phyloP scores from a whole-genome alignment of 2,888 invertebrate species.

The Melipona bicolor region DNA sequence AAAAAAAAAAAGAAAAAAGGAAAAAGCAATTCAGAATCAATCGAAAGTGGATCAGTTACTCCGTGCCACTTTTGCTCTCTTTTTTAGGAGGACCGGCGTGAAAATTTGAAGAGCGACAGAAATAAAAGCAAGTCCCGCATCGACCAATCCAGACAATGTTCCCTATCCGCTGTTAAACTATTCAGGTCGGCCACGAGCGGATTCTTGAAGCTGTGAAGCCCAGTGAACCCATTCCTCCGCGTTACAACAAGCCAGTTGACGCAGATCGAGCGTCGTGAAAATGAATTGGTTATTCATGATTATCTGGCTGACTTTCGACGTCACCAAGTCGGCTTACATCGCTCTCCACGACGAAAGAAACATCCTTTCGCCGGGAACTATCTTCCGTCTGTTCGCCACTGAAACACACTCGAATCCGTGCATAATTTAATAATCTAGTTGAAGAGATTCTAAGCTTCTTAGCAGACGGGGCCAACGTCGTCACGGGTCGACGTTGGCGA shows the following conservation, averaged over 20 bases:
- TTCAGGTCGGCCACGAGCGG: slow-evolving; percentile 28
- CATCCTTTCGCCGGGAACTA: background rate
- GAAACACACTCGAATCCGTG: slow-evolving; percentile 33
- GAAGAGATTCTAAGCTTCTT: slow-evolving; percentile 47
- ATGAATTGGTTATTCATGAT: slow-evolving; percentile 60
- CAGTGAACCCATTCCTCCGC: slow-evolving; percentile 24
- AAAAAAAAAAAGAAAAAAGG: background rate
- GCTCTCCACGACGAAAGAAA: slow-evolving; percentile 24
- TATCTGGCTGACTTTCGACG: slow-evolving; percentile 41
- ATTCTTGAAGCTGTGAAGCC: slow-evolving; percentile 13
- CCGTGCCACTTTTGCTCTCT: no score
- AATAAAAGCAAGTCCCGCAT: slow-evolving; percentile 1
- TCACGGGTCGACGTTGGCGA: background rate
- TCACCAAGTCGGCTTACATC: slow-evolving; percentile 19
- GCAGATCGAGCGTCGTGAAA: slow-evolving; percentile 18
- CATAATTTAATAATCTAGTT: slow-evolving; percentile 47
- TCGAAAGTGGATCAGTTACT: background rate
- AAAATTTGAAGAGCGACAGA: background rate
- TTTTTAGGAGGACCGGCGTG: background rate
- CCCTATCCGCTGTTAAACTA: slow-evolving; percentile 27
- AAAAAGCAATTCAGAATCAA: background rate
- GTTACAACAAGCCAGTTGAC: slow-evolving; percentile 21
- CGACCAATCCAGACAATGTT: slow-evolving; percentile 21
- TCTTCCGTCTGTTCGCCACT: background rate
- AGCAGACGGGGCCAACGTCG: slow-evolving; percentile 7